phyloP scores from a whole-genome alignment of 2,888 invertebrate species.

The Autographa gamma region DNA sequence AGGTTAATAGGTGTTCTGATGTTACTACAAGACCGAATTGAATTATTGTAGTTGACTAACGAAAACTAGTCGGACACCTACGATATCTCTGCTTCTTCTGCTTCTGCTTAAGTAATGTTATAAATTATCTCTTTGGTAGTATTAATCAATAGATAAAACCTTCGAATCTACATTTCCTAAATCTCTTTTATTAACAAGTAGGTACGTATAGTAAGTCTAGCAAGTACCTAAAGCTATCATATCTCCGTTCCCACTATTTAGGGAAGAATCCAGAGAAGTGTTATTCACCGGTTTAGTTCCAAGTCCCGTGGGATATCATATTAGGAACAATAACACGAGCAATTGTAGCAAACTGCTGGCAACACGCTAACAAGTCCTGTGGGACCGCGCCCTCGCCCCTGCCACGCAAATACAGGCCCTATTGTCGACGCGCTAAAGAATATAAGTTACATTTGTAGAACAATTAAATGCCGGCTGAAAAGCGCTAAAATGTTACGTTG shows the following conservation, averaged over 20 bases:
- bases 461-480: constrained; percentile 34
- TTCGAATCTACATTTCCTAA: no score
- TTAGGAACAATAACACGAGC: constrained; percentile 76
- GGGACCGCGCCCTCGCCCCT: constrained; percentile 52
- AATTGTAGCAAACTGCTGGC: constrained; percentile 68
- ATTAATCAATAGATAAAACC: no score
- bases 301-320: constrained; percentile 64
- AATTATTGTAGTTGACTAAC: no score
- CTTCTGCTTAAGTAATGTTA: no score
- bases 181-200: no score
- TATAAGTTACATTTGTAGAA: constrained; percentile 26
- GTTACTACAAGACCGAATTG: no score
- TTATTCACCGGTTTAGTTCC: constrained; percentile 14
- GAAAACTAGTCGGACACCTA: no score
- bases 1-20: no score
- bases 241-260: neutral
- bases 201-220: no score
- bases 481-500: constrained; percentile 52
- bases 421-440: constrained; percentile 29
- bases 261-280: constrained; percentile 6
- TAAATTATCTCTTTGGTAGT: no score
- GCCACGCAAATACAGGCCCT: constrained; percentile 31
- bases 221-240: no score
- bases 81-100: no score
- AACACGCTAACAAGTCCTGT: constrained; percentile 74